phyloP scores from a whole-genome alignment of 2,888 invertebrate genomes.

The Dioctria linearis region DNA sequence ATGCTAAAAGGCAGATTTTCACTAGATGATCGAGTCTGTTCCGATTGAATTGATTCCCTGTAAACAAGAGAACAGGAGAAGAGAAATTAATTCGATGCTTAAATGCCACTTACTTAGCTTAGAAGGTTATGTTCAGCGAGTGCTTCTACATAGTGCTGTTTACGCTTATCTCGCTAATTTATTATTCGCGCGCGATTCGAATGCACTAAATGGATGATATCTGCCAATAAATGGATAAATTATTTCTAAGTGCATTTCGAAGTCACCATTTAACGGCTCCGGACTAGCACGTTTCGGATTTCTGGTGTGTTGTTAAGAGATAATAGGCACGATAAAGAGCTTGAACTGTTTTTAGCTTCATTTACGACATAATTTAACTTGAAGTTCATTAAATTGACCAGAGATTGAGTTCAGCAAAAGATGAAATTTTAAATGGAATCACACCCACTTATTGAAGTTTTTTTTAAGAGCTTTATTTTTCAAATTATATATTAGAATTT shows the following conservation, averaged over 20 bases:
- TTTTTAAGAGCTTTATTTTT: no score
- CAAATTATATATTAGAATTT: no score
- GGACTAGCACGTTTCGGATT: conserved; percentile 5
- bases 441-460: no score
- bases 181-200: conserved; percentile 54
- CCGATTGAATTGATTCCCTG: conserved; percentile 71
- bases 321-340: background rate
- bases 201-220: conserved; percentile 55
- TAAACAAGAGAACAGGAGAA: conserved; percentile 60
- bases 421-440: background rate
- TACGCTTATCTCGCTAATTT: conserved; percentile 56
- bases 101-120: conserved; percentile 53
- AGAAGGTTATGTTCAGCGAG: conserved; percentile 32
- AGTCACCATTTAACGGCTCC: background rate
- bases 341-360: background rate
- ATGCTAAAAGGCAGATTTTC: conserved; percentile 83
- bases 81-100: conserved; percentile 53
- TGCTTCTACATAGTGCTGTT: background rate
- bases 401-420: conserved; percentile 17
- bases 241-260: conserved; percentile 33
- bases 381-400: conserved; percentile 13
- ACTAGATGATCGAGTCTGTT: conserved; percentile 72
- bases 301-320: background rate
- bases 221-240: conserved; percentile 30
- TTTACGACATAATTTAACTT: conserved; percentile 1